Evolutionary conservation across 2,797 vertebrate species (phyloP).

Genomic region (Pseudochaenichthys georgianus): DNA sequence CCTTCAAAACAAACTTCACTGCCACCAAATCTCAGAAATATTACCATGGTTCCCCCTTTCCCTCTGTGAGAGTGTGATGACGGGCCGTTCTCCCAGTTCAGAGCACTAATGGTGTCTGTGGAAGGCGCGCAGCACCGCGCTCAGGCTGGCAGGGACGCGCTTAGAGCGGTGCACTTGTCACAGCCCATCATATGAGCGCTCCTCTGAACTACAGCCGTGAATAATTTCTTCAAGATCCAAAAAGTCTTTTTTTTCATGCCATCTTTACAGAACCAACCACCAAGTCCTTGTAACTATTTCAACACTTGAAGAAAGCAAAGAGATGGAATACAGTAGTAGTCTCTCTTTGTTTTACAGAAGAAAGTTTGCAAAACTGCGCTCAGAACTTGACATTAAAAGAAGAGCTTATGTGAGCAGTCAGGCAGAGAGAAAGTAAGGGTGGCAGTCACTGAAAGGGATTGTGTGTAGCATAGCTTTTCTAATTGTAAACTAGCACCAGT

Average conservation of each 20-base stretch:
- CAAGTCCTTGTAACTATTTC: constrained; percentile 81
- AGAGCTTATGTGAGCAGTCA: constrained; percentile 64
- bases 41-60: constrained; percentile 64
- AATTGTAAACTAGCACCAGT: constrained; percentile 70
- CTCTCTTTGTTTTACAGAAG: constrained; percentile 79
- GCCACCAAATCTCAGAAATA: constrained; percentile 64
- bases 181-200: constrained; percentile 73
- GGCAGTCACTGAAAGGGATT: constrained; percentile 59
- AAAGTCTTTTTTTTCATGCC: constrained; percentile 47
- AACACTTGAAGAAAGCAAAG: constrained; percentile 79
- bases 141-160: constrained; percentile 74
- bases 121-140: constrained; percentile 59
- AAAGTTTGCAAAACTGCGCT: constrained; percentile 80
- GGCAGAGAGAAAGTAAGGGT: constrained; percentile 42
- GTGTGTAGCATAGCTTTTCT: constrained; percentile 69
- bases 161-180: constrained; percentile 79
- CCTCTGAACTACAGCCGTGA: constrained; percentile 81
- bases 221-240: constrained; percentile 81
- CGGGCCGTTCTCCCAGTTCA: constrained; percentile 66
- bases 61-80: constrained; percentile 65
- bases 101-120: constrained; percentile 78
- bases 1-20: constrained; percentile 79
- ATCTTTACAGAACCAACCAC: constrained; percentile 75
- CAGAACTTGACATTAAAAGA: constrained; percentile 77
- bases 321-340: constrained; percentile 68